phyloP scores from a whole-genome alignment of 2,888 invertebrate species.

The Myathropa florea region DNA sequence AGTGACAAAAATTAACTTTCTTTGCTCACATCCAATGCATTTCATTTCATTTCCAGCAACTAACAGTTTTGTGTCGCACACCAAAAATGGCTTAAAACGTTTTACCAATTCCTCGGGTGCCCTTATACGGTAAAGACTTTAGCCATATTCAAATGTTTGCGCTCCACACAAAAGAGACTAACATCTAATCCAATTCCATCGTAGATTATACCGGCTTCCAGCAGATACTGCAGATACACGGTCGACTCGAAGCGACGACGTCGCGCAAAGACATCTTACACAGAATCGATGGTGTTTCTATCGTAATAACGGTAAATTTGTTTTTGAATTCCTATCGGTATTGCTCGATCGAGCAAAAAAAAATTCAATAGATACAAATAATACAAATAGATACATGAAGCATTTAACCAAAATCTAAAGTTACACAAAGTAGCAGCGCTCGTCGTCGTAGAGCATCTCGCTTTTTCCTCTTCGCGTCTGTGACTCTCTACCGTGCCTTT shows the following conservation, averaged over 20 bases:
- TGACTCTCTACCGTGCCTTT: background rate
- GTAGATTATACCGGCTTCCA: constrained; percentile 47
- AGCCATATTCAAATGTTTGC: constrained; percentile 45
- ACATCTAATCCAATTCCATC: constrained; percentile 61
- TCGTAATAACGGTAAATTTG: constrained; percentile 65
- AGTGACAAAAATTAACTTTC: constrained; percentile 60
- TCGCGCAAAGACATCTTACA: constrained; percentile 3
- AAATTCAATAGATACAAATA: constrained; percentile 58
- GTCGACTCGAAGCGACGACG: constrained; percentile 23
- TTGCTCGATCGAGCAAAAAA: constrained; percentile 3
- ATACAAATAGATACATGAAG: constrained; percentile 57
- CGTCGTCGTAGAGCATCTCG: no score
- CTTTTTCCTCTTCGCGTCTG: background rate
- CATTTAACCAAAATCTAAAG: constrained; percentile 20
- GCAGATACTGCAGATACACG: no score
- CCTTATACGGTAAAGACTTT: constrained; percentile 43
- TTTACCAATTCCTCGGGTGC: constrained; percentile 47
- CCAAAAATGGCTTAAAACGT: constrained; percentile 64
- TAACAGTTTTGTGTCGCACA: constrained; percentile 12
- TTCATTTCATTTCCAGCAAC: constrained; percentile 55
- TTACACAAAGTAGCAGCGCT: constrained; percentile 20
- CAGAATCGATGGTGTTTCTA: constrained; percentile 41
- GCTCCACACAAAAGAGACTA: background rate
- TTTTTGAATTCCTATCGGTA: constrained; percentile 37
- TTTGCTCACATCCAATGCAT: constrained; percentile 6